Conservation (phyloP, 2,888 invertebrate genomes). For the Synanthedon andrenaeformis region DNA sequence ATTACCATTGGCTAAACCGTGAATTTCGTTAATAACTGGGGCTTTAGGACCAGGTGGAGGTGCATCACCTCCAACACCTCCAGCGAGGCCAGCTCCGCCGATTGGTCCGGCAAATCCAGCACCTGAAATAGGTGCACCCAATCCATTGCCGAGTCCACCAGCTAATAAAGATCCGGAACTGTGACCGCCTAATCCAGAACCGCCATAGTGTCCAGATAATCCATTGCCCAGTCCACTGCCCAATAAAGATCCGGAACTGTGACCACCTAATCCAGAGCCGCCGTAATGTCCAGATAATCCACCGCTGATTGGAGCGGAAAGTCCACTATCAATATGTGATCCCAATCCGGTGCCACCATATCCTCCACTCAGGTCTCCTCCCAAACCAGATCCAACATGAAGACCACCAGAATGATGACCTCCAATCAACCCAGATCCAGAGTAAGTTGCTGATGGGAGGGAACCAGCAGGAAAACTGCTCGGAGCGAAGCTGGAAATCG, state of each 20-base stretch:
- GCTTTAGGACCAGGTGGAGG: conserved; percentile 41
- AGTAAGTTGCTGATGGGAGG: conserved; percentile 48
- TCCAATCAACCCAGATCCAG: conserved; percentile 21
- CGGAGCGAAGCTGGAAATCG: conserved; percentile 45
- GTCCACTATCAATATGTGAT: background rate
- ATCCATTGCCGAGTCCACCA: conserved; percentile 7
- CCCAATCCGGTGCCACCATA: background rate
- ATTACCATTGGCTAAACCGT: conserved; percentile 47
- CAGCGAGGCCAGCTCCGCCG: conserved; percentile 5
- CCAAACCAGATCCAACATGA: conserved; percentile 6
- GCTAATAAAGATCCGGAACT: conserved; percentile 3
- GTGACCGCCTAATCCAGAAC: background rate
- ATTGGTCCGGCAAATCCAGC: conserved; percentile 7
- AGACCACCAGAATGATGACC: conserved; percentile 10
- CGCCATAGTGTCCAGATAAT: background rate
- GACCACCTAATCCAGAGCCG: background rate
- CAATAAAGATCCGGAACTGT: conserved; percentile 2
- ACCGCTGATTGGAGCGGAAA: background rate
- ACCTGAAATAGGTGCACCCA: conserved; percentile 8
- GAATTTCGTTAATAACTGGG: conserved; percentile 54
- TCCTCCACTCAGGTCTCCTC: background rate
- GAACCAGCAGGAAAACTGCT: conserved; percentile 57
- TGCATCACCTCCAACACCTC: conserved; percentile 20
- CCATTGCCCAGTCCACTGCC: conserved; percentile 7
- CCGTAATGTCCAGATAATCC: background rate